These are phyloP conservation scores for Eupithecia vulgata DNA, from an alignment of 2,888 invertebrate species.

Conservation along the genomic window DNA sequence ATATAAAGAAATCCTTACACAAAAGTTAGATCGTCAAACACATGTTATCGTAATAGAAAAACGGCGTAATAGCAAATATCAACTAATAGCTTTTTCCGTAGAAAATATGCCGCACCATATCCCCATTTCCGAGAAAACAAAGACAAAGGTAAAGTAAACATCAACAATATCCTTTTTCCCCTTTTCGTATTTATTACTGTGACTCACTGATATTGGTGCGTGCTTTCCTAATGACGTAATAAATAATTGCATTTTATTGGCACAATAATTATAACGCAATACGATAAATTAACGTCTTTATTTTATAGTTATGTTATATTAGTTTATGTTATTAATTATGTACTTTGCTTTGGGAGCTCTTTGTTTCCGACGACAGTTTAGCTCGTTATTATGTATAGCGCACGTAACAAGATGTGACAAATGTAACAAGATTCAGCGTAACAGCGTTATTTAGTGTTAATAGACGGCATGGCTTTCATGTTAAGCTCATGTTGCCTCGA, in stretches of 20 bases:
- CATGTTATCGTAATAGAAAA: neutral
- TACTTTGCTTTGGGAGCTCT: neutral
- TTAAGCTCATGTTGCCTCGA: neutral
- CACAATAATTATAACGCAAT: slow-evolving; percentile 30
- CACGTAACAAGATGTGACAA: neutral
- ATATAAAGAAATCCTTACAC: neutral
- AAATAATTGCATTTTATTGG: slow-evolving; percentile 32
- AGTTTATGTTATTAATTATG: neutral
- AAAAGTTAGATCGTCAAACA: neutral
- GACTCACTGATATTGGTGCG: slow-evolving; percentile 24
- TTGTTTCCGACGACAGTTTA: slow-evolving; percentile 2
- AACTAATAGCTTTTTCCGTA: slow-evolving; percentile 2
- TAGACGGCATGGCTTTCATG: neutral
- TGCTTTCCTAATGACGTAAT: slow-evolving; percentile 27
- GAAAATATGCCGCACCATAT: neutral
- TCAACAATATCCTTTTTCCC: neutral
- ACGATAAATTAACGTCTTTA: slow-evolving; percentile 12
- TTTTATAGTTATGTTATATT: slow-evolving; percentile 1
- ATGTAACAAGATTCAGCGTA: slow-evolving; percentile 2
- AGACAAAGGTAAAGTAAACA: neutral
- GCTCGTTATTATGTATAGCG: neutral
- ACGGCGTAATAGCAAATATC: neutral
- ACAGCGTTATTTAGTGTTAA: neutral
- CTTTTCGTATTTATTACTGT: slow-evolving; percentile 5
- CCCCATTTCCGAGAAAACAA: slow-evolving; percentile 6